Base-by-base conservation (phyloP, 2,797 vertebrate species). In the Pangasius sanitwongsei region DNA sequence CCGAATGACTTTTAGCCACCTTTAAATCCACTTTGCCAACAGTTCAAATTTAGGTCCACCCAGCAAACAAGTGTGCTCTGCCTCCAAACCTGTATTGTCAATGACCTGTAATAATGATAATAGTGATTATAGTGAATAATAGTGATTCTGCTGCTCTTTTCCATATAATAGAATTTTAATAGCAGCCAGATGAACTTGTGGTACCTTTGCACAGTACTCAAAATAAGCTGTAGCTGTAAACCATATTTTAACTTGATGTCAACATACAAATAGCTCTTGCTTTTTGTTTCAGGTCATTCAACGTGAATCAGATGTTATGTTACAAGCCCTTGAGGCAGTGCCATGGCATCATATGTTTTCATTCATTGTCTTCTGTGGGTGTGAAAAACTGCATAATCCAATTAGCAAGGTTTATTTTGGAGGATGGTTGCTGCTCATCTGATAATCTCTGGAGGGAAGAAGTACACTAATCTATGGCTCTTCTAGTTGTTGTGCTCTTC, bases 341-440 rank as follows among this genome's bases (percentile, higher is more conserved):
- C 2, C 34, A 48, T 67, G 41, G n/a, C 8, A 31, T 84, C 61
- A 48, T 7, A 25, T 50, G 41, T 20, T 89, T 86, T 87, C 28
- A 83, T 88, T 87, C 57, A 87, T 53, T 57, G 13, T 48, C 15
- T 44, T 20, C 57, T 86, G 41, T 86, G 55, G 72, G 78, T 90
- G 93, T 90, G 93, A 94, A 93, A 93, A 94, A 90, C 93, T 93
- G 93, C 93, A 93, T 95, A 96, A 96, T 96, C 95, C 95, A 95
- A 96, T 97, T 96, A 95, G 90, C 91, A 91, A 34, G 94, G 94
- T 93, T 95, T 95, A 94, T 94, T 96, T 94, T 94, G 91, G 92
- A 94, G 93, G 89, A 92, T 86, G 88, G 92, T 93, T 93, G 93
- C 92, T 92, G 91, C 93, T 92, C 92, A 95, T 91, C 83, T 80